Evolutionary conservation across 2,113 vertebrate genomes (phyloP), one percentile per base, ranked within the genome.

Genomic region (Acrocephalus kingi): DNA sequence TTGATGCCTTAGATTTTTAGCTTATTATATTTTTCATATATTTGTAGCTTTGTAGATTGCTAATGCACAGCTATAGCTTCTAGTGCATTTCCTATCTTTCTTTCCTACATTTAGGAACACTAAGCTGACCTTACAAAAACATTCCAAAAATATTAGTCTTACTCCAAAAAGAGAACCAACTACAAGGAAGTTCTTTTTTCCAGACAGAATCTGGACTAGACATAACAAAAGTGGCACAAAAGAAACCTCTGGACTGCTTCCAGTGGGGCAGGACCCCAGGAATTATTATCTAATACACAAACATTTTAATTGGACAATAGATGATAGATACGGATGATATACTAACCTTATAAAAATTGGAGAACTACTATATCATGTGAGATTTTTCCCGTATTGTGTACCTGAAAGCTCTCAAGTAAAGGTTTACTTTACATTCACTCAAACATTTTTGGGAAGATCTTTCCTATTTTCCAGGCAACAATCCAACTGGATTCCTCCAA

Each of bases 341-440:
- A 55, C 4, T 27, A 39, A 27, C 27, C 3, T 18, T 12, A 39
- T 27, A 39, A 73, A 84, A 46, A 17, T 18, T 33, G 11, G 33
- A 28, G 7, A 46, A 33, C 15, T 46, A 46, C 28, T 33, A 3
- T 15, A 46, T 13, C 17, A 27, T 0, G 0, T 11, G 48, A 0
- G 0, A 37, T 18, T 64, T 64, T 73, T 3, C 1, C 10, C 41
- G 12, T 39, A 39, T 27, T 33, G 21, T 22, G 14, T 37, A 25
- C 27, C 21, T 63, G 48, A 55, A 48, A 55, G 22, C 5, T 39
- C 28, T 28, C 33, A 84, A 12, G 28, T 23, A 23, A 45, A 62
- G 3, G 11, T 23, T 39, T 46, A 23, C 14, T 63, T 64, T 37
- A 33, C 28, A 39, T 64, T 15, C 22, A 18, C n/a, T 55, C 9